Percentiles rank a stretch among this genome's conserved stretches.
Conservation (phyloP, 2,797 vertebrate genomes). For the Pseudochirops cupreus region DNA sequence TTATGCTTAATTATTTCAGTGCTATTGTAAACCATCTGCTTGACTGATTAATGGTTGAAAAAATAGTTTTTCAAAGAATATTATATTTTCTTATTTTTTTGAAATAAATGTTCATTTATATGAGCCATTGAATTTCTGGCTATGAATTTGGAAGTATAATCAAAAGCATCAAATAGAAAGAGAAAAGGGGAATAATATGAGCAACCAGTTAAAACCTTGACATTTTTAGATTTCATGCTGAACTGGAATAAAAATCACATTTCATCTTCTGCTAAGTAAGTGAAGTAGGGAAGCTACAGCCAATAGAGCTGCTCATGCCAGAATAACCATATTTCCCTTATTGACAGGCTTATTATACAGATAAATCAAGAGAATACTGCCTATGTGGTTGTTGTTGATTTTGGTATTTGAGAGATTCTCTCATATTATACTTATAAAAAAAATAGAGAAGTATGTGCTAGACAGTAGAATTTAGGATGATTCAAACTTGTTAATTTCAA, state of each 20-base stretch:
- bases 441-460: neutral
- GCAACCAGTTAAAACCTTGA: neutral
- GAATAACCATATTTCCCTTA: neutral
- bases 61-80: neutral
- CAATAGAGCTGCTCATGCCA: neutral
- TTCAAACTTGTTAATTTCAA: neutral
- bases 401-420: neutral
- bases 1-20: neutral
- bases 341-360: neutral
- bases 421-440: neutral
- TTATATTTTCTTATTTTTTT: neutral
- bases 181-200: neutral
- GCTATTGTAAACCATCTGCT: neutral
- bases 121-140: neutral
- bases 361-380: neutral
- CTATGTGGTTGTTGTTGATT: neutral
- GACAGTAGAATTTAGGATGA: neutral
- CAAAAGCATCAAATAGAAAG: neutral
- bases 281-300: neutral
- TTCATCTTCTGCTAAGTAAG: no score
- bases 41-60: slow-evolving; percentile 11
- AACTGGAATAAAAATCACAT: neutral
- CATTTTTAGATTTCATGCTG: neutral
- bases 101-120: neutral
- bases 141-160: neutral